Evolutionary conservation across 2,113 vertebrate genomes (phyloP).

Genomic region (Dipodomys ordii): DNA sequence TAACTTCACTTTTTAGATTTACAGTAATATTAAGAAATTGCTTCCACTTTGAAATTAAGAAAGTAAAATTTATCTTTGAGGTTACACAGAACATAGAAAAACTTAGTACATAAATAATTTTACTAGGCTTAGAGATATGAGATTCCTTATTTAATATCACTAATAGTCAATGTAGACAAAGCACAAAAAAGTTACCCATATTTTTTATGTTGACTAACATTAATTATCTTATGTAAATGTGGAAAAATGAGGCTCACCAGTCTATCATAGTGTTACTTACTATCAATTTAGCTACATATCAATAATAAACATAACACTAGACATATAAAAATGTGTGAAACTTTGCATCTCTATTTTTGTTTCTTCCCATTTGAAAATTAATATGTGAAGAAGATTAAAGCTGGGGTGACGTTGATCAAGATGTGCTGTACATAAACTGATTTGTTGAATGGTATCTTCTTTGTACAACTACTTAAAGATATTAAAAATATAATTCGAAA

Average conservation of each 20-base stretch:
- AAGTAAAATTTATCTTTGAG: constrained; percentile 38
- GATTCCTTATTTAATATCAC: constrained; percentile 26
- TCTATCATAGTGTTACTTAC: not conserved
- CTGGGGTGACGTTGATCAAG: too few relatives aligned
- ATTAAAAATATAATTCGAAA: too few relatives aligned
- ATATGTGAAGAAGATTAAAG: not conserved
- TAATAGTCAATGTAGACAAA: not conserved
- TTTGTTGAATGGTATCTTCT: too few relatives aligned
- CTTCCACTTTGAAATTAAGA: not conserved
- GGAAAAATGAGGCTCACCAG: constrained; percentile 33
- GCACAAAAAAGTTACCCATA: not conserved
- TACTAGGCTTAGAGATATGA: not conserved
- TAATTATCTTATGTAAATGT: constrained; percentile 2
- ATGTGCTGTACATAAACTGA: too few relatives aligned
- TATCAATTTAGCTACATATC: constrained; percentile 3
- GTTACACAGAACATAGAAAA: not conserved
- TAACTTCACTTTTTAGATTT: constrained; percentile 25
- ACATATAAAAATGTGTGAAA: not conserved
- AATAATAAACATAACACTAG: constrained; percentile 21
- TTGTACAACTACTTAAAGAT: too few relatives aligned
- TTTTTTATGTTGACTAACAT: constrained; percentile 8
- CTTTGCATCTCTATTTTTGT: constrained; percentile 3
- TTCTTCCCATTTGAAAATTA: constrained; percentile 35
- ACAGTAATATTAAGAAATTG: not conserved
- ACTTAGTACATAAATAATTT: not conserved